Evolutionary conservation across 2,888 invertebrate species (phyloP), one percentile per base, ranked within the genome.

Genomic region (Pelosia muscerda): DNA sequence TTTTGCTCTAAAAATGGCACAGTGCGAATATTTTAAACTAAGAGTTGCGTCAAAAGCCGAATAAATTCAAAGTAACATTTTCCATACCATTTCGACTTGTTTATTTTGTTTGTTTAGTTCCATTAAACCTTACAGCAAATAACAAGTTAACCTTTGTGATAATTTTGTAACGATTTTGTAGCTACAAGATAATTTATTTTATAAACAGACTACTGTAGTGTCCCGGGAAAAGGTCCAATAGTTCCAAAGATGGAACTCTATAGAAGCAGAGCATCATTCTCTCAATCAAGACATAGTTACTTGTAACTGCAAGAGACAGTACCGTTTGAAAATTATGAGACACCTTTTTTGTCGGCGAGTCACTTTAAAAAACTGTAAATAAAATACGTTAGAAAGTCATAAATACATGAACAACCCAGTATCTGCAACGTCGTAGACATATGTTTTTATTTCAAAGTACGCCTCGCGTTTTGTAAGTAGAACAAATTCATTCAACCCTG

Each of bases 401-500:
- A 25, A 38, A 38, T 59, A 59, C 23, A 59, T 38, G 38, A 49
- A 61, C n/a, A 11, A 42, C 5, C 10, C 49, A 26, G n/a, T 26
- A 42, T 49, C n/a, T 49, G n/a, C 13, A 61, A 61, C n/a, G 49
- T 49, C 15, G 19, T 3, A 13, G 9, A 19, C 25, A 38, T 25
- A 25, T 59, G 59, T 59, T 59, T 59, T 38, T 59, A 25, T 59
- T 59, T 38, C 59, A 38, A 42, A 61, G 26, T 26, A 11, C n/a
- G 25, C 42, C 42, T 42, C 25, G 23, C 66, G 15, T n/a, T 38
- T 66, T 58, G 31, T 9, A 70, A 69, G 55, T 63, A 19, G 56
- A 69, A 74, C 63, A 65, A 74, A 74, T 72, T 70, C 49, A 68
- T 66, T 57, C 42, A 68, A 63, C 59, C 70, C 60, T 26, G 26